phyloP scores from a whole-genome alignment of 2,113 vertebrate genomes.

The Rallus limicola region DNA sequence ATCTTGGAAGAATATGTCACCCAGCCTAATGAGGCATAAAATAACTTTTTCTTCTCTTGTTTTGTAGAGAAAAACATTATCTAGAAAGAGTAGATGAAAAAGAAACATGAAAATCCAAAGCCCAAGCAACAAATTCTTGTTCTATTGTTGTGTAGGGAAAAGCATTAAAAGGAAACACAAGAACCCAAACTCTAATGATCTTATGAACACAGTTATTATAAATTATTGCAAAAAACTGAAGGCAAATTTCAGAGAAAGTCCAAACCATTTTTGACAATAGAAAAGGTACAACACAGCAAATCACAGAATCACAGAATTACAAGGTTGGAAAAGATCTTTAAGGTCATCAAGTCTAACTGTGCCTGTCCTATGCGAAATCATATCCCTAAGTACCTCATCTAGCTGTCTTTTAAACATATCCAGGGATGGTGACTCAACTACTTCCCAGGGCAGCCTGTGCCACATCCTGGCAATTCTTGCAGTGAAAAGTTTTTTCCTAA shows the following conservation, averaged over 20 bases:
- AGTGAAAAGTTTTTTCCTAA: no score
- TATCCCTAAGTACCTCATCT: no score
- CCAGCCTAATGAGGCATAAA: constrained; percentile 8
- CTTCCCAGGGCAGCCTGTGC: no score
- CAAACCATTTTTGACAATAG: neutral
- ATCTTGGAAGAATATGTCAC: neutral
- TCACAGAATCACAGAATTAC: no score
- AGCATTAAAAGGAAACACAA: neutral
- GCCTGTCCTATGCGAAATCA: no score
- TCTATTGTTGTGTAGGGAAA: neutral
- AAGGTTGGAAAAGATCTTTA: no score
- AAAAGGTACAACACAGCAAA: neutral
- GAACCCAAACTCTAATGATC: neutral
- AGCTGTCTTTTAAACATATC: no score
- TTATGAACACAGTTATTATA: neutral
- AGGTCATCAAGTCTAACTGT: no score
- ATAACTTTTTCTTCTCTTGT: neutral
- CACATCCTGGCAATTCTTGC: no score
- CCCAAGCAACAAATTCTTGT: neutral
- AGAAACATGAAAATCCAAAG: neutral
- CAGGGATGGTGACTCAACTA: no score
- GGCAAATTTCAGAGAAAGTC: neutral
- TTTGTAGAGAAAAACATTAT: neutral
- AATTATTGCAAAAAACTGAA: neutral
- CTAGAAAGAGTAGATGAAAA: neutral